phyloP scores from a whole-genome alignment of 1,140 invertebrate species.

The Lethocerus indicus region DNA sequence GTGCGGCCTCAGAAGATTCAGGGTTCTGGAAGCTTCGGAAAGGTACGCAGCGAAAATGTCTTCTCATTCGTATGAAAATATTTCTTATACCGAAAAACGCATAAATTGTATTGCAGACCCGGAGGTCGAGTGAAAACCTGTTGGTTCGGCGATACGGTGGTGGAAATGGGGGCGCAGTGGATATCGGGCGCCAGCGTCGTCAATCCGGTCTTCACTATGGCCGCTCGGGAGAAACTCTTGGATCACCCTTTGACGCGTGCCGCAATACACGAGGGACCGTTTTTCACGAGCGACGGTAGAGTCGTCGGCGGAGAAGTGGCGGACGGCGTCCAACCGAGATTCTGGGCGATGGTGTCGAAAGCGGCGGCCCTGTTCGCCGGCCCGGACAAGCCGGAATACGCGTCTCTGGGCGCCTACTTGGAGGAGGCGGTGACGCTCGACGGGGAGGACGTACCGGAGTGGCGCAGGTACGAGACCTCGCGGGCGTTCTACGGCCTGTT shows the following conservation, averaged over 20 bases:
- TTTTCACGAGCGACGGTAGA: constrained; percentile 11
- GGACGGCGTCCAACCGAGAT: constrained; percentile 34
- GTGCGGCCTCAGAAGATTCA: constrained; percentile 48
- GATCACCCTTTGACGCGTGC: constrained; percentile 27
- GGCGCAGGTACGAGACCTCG: constrained; percentile 39
- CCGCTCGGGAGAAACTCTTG: constrained; percentile 41
- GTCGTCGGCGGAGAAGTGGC: constrained; percentile 1
- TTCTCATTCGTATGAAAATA: too few relatives aligned
- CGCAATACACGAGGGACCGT: constrained; percentile 23
- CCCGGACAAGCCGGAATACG: constrained; percentile 28
- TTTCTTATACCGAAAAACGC: too few relatives aligned
- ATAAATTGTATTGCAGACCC: too few relatives aligned
- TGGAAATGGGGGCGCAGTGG: constrained; percentile 51
- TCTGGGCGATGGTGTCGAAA: constrained; percentile 42
- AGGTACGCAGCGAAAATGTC: too few relatives aligned
- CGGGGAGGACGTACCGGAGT: constrained; percentile 43
- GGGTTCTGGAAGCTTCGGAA: constrained; percentile 53
- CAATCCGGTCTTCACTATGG: constrained; percentile 45
- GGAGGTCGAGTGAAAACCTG: constrained; percentile 57
- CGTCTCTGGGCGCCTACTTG: constrained; percentile 40
- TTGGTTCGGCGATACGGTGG: constrained; percentile 49
- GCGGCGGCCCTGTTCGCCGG: constrained; percentile 23
- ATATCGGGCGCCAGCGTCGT: constrained; percentile 44
- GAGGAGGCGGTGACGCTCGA: constrained; percentile 44
- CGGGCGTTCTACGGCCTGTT: constrained; percentile 44